phyloP scores from a whole-genome alignment of 2,797 vertebrate species.

The Dipus sagitta region DNA sequence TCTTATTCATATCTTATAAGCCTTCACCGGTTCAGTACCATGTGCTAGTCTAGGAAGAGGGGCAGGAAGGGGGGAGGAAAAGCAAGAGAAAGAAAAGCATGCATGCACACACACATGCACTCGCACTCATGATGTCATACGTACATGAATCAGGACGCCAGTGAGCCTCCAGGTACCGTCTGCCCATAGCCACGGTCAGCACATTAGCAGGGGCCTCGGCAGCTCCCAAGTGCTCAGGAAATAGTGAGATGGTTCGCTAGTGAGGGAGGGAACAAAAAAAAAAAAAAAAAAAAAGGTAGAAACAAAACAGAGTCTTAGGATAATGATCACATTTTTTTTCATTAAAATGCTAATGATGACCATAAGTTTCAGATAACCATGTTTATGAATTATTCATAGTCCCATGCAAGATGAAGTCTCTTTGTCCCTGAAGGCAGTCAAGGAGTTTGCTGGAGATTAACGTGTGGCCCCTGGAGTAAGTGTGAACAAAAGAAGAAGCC shows the following conservation, averaged over 20 bases:
- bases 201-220: conserved; percentile 81
- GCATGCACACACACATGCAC: too few species aligned
- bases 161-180: conserved; percentile 87
- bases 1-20: conserved; percentile 61
- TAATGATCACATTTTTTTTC: conserved; percentile 83
- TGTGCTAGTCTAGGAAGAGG: not conserved
- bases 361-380: conserved; percentile 84
- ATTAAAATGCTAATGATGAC: conserved; percentile 89
- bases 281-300: not conserved
- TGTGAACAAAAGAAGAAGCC: not conserved
- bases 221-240: conserved; percentile 73
- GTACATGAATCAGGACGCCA: conserved; percentile 88
- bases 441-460: not conserved
- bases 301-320: conserved; percentile 86
- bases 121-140: conserved; percentile 58
- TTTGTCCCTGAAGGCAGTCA: not conserved
- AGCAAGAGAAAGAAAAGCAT: accelerated
- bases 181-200: conserved; percentile 90
- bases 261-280: not conserved
- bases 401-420: conserved; percentile 71
- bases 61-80: too few species aligned
- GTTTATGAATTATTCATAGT: conserved; percentile 87
- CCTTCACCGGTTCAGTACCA: conserved; percentile 36
- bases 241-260: conserved; percentile 77
- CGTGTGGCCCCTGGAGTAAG: not conserved